Evolutionary conservation across 2,113 vertebrate genomes (phyloP).

Genomic region (Mus spicilegus): DNA sequence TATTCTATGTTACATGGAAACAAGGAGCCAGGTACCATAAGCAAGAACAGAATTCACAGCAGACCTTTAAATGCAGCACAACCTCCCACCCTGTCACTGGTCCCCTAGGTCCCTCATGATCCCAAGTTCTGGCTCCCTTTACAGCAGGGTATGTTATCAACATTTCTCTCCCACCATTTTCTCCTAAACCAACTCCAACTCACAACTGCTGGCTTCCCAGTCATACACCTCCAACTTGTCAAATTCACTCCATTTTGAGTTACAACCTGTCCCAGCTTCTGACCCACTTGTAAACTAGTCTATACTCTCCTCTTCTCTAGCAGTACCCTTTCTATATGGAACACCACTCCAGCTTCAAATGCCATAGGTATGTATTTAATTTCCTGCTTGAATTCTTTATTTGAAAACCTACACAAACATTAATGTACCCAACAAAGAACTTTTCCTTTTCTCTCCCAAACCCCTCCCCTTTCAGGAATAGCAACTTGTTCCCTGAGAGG

Average conservation of each 20-base stretch:
- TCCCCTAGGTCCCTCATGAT: background rate
- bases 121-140: background rate
- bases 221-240: background rate
- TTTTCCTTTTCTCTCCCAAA: background rate
- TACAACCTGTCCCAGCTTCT: background rate
- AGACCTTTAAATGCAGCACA: slow-evolving; percentile 10
- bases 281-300: background rate
- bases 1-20: background rate
- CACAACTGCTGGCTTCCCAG: background rate
- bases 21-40: background rate
- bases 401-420: background rate
- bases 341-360: background rate
- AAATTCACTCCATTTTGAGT: slow-evolving; percentile 16
- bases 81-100: background rate
- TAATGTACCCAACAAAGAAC: background rate
- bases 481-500: background rate
- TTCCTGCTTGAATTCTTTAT: background rate
- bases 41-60: background rate
- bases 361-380: background rate
- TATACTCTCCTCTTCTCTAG: background rate
- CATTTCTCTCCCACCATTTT: background rate
- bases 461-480: background rate
- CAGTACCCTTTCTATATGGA: background rate
- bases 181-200: background rate
- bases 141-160: background rate